phyloP scores from a whole-genome alignment of 2,888 invertebrate species.

The Hyles lineata region DNA sequence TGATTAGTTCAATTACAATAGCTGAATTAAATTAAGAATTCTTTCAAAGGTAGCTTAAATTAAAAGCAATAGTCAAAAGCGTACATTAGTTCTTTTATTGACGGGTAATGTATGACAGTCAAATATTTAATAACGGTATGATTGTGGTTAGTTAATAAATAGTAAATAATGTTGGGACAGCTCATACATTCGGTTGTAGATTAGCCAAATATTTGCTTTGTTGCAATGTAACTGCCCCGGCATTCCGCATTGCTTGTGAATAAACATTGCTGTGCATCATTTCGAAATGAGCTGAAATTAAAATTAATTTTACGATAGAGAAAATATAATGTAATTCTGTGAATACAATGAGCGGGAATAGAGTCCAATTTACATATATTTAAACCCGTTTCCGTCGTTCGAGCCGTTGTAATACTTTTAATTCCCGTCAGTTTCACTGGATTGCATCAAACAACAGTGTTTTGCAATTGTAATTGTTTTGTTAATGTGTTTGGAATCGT shows the following conservation, averaged over 20 bases:
- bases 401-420: constrained; percentile 22
- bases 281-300: background rate
- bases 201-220: background rate
- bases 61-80: no score
- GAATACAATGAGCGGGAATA: background rate
- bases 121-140: background rate
- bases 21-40: no score
- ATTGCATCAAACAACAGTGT: background rate
- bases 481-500: background rate
- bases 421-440: background rate
- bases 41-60: no score
- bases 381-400: constrained; percentile 5
- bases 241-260: background rate
- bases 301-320: background rate
- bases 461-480: constrained; percentile 18
- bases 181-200: background rate
- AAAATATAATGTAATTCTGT: background rate
- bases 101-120: no score
- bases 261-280: background rate
- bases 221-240: background rate
- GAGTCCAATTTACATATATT: constrained; percentile 12
- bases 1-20: no score
- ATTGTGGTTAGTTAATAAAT: background rate
- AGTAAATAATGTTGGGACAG: constrained; percentile 1
- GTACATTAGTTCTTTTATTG: no score